Evolutionary conservation across 1,140 invertebrate genomes (phyloP).

Genomic region (Heliconius himera): DNA sequence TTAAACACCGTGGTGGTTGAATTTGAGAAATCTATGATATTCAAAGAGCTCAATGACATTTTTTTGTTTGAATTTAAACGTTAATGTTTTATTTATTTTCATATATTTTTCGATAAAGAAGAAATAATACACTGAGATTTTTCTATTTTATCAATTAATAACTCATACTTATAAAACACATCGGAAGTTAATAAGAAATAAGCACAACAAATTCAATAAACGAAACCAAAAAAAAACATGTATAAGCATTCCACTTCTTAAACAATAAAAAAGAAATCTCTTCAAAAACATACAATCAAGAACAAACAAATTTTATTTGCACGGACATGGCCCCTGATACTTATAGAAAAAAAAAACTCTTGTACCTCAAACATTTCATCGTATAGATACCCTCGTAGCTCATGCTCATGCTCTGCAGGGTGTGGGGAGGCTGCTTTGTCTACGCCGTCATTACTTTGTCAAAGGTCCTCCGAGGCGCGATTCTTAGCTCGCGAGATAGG

Average conservation of each 20-base stretch:
- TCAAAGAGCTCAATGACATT: too few species aligned
- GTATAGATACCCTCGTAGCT: slow-evolving; percentile 50
- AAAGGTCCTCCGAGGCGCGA: slow-evolving; percentile 66
- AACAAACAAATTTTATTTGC: slow-evolving; percentile 3
- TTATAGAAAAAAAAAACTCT: slow-evolving; percentile 41
- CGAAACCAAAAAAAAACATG: too few species aligned
- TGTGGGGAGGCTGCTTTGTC: slow-evolving; percentile 53
- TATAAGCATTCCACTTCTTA: background rate
- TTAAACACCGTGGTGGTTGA: too few species aligned
- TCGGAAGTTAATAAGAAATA: background rate
- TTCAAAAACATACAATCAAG: background rate
- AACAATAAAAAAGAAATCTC: background rate
- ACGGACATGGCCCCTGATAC: slow-evolving; percentile 28
- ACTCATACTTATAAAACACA: too few species aligned
- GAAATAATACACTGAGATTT: too few species aligned
- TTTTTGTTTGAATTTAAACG: too few species aligned
- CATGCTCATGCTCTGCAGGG: slow-evolving; percentile 31
- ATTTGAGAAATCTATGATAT: too few species aligned
- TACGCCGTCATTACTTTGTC: slow-evolving; percentile 72
- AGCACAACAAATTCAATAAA: too few species aligned
- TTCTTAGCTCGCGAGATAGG: slow-evolving; percentile 40
- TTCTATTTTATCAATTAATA: too few species aligned
- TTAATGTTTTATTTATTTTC: too few species aligned
- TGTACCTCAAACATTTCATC: slow-evolving; percentile 40
- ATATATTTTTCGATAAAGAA: too few species aligned